Evolutionary conservation across 1,140 invertebrate genomes (phyloP), one percentile per base, ranked within the genome.

Genomic region (Monochamus saltuarius): DNA sequence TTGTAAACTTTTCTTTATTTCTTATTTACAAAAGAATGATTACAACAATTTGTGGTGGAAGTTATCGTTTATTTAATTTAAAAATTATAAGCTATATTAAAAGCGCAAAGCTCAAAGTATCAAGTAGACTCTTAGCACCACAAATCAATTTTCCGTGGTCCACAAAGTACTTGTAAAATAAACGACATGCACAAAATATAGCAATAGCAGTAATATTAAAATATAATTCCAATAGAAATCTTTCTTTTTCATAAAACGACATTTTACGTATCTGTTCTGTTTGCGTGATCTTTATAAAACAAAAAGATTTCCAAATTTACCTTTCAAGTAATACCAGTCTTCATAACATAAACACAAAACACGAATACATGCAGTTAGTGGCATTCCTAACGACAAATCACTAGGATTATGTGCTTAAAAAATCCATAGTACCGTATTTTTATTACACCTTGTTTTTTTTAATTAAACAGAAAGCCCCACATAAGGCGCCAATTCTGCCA

Each of bases 131-230:
- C 6, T 6, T 29, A 29, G 22, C 6, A 29, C 22, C 22, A 29
- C 22, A 29, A 29, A 29, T 3, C 22, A 29, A 29, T 6, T 2
- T 29, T 29, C 6, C 22, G 22, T 29, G 22, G 6, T 29, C 2
- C 22, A 29, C 22, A 29, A 29, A 29, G 22, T 29, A 29, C 22
- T 29, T 6, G 6, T 29, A 29, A 29, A 29, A 29, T 29, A 29
- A 29, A 29, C n/a, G 6, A 29, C 22, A 29, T 29, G 22, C 22
- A 29, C 2, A 29, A 29, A 29, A 29, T 62, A 53, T 57, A 69
- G 67, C 67, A 69, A 69, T 69, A 69, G 67, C 67, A 69, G 67
- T 69, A 65, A 51, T 36, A 7, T 39, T 69, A 54, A 43, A 46
- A 34, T 34, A 38, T 59, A 11, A n/a, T 51, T n/a, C 10, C 22